Percentiles rank a stretch among this genome's conserved stretches.
Evolutionary conservation across 1,140 invertebrate genomes (phyloP).

Genomic region (Homarus americanus): DNA sequence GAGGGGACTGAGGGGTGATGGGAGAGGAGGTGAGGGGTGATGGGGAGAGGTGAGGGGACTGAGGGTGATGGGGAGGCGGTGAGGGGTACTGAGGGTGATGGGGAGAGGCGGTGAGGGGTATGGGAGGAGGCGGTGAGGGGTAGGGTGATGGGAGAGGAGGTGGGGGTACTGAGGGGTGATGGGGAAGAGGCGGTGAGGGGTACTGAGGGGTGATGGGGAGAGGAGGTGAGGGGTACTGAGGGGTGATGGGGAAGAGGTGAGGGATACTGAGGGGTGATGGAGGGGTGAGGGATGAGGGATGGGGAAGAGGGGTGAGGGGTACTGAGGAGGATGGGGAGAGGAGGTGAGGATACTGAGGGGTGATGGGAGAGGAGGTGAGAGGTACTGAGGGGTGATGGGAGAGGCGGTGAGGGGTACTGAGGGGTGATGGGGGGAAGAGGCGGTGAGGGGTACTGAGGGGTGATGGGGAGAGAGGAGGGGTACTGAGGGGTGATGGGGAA

Average conservation of each 20-base stretch:
- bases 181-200: not conserved
- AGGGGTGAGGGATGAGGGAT: not conserved
- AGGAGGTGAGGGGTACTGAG: not conserved
- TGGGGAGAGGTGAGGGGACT: not conserved
- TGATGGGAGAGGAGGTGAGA: too few relatives aligned
- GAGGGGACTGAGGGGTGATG: not conserved
- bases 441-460: too few relatives aligned
- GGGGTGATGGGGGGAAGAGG: too few relatives aligned
- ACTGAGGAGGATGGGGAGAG: not conserved
- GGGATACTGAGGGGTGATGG: not conserved
- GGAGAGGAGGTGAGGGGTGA: not conserved
- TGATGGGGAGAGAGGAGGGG: too few relatives aligned
- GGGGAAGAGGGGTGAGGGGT: not conserved
- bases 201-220: not conserved
- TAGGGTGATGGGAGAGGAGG: not conserved
- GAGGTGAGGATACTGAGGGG: too few relatives aligned
- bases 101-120: too few relatives aligned
- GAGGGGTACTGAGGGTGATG: not conserved
- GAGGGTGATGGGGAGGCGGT: too few relatives aligned
- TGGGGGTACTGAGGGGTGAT: too few relatives aligned
- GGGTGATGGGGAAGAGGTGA: not conserved
- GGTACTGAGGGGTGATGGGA: slow-evolving; percentile 28
- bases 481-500: too few relatives aligned
- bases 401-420: too few relatives aligned
- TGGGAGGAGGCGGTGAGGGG: too few relatives aligned